These are phyloP conservation scores for Apomyelois bistriatella DNA, from an alignment of 2,888 invertebrate genomes.

Conservation along the genomic window DNA sequence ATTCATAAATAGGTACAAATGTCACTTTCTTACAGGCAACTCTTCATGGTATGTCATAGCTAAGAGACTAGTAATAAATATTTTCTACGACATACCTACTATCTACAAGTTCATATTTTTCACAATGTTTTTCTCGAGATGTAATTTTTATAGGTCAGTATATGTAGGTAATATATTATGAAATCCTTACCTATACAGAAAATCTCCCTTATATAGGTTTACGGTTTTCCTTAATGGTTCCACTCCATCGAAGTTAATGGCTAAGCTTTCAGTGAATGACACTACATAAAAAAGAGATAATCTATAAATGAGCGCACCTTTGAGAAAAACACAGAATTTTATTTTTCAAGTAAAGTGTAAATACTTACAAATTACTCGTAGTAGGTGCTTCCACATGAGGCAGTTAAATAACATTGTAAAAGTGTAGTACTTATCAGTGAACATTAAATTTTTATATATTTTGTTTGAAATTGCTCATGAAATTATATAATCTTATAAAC, in stretches of 20 bases:
- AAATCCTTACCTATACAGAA: neutral
- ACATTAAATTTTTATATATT: no score
- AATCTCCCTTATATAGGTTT: conserved; percentile 3
- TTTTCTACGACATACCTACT: no score
- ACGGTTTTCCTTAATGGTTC: conserved; percentile 5
- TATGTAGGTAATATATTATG: neutral
- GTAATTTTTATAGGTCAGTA: neutral
- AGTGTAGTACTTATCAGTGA: no score
- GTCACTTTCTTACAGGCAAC: no score
- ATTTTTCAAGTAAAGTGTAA: neutral
- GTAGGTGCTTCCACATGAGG: neutral
- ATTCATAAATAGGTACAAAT: no score
- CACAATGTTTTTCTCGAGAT: neutral
- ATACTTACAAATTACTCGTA: no score
- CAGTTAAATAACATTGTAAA: no score
- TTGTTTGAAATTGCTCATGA: no score
- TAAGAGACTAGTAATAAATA: no score
- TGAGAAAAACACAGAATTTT: neutral
- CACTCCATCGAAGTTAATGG: neutral
- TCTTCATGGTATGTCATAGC: no score
- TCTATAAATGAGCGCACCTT: neutral
- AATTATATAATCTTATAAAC: no score
- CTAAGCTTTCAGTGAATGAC: conserved; percentile 1
- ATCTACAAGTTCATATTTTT: neutral
- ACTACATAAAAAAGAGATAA: conserved; percentile 2